A percentile compares a stretch with the other conserved stretches of the same genome.
Evolutionary conservation across 2,797 vertebrate genomes (phyloP).

Genomic region (Catharus ustulatus): DNA sequence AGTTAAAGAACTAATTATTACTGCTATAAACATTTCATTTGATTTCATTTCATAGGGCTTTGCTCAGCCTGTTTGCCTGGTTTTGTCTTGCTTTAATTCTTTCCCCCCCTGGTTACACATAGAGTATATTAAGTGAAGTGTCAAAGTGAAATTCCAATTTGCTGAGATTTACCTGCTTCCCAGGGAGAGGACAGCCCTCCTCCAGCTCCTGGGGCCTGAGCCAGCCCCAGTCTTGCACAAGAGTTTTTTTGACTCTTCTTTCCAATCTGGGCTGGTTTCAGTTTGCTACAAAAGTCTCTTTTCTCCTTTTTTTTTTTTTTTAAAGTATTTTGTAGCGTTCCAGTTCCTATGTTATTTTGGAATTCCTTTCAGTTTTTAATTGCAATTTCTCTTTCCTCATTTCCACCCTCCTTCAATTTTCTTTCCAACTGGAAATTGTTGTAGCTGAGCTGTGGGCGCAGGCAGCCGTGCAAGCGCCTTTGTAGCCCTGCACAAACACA

Average conservation of each 20-base stretch:
- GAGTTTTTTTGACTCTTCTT: neutral
- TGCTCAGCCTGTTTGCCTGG: neutral
- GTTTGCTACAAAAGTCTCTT: neutral
- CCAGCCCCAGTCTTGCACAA: neutral
- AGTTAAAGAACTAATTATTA: neutral
- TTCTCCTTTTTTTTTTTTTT: neutral
- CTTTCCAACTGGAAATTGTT: conserved; percentile 40
- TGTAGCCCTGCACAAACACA: conserved; percentile 16
- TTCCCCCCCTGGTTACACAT: neutral
- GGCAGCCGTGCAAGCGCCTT: neutral
- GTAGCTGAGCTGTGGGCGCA: neutral
- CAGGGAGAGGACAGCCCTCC: neutral
- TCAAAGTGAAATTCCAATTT: conserved; percentile 13
- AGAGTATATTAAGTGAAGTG: neutral
- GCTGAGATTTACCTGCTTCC: conserved; percentile 25
- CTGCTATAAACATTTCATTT: neutral
- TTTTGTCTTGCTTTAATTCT: neutral
- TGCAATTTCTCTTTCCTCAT: conserved; percentile 49
- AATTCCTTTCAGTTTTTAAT: conserved; percentile 44
- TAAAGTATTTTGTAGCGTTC: neutral
- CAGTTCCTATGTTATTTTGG: neutral
- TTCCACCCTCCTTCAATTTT: conserved; percentile 46
- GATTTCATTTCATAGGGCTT: neutral
- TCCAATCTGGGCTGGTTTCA: neutral
- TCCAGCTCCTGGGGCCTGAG: neutral